Base-by-base conservation (phyloP, 2,113 vertebrate genomes). In the Spheniscus mendiculus region DNA sequence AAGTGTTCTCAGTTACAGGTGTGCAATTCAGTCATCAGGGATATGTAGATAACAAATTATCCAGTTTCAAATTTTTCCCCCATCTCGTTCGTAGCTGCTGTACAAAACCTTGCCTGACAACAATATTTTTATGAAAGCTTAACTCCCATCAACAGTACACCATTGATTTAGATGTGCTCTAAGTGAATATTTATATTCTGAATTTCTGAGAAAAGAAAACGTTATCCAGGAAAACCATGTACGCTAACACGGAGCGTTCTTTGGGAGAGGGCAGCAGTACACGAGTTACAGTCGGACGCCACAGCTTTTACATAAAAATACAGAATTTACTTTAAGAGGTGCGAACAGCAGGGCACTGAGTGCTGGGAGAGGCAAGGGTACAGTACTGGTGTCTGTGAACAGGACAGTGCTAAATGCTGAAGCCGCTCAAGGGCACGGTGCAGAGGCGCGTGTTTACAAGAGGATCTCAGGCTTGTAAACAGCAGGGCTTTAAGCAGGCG, bases 141-240 rank as follows among this genome's bases (percentile, higher is more conserved):
- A 80, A 90, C 77, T 91, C 67, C 18, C 34, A 40, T 62, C 8
- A 0, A 56, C 66, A 85, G 66, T 27, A 63, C 42, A 13, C 52
- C 69, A 76, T 5, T 83, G 90, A 91, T 91, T 96, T 52, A 72
- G 55, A 69, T 20, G 23, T 59, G 26, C 50, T 72, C 8, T 70
- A 71, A 40, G 55, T 47, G n/a, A 88, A 40, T 89, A 71, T 90
- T 96, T 94, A 83, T 87, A 87, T 73, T 95, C 74, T 36, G 15
- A 71, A 87, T 84, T 93, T 92, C 76, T 61, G 59, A 89, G 88
- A 79, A 97, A 55, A 67, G 40, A 93, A 93, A 92, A 29, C 1
- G 1, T 78, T 73, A 81, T 74, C 50, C 55, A 82, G 72, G 69
- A 94, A 94, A 87, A 70, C 59, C 2, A 3, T 30, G 50, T 27